Conservation (phyloP, 2,888 invertebrate species). For the Dicyrtomina minuta region DNA sequence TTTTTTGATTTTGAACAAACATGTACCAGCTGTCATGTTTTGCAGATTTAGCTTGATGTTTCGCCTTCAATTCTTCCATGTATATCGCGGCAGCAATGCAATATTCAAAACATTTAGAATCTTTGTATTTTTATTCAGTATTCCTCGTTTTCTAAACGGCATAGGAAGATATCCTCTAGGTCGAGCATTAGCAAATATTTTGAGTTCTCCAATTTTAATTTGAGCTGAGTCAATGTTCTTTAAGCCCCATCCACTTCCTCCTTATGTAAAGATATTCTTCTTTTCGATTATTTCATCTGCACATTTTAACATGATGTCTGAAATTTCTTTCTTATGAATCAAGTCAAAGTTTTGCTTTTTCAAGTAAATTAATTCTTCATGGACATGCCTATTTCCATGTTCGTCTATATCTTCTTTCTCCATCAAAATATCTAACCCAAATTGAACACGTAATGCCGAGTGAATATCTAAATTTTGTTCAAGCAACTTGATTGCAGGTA, state of each 20-base stretch:
- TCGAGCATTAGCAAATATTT: not conserved
- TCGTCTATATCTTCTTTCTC: too few species aligned
- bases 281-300: not conserved
- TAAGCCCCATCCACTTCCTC: not conserved
- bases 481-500: not conserved
- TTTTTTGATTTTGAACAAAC: too few species aligned
- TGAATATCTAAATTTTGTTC: too few species aligned
- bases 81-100: too few species aligned
- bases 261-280: not conserved
- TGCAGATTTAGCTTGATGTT: too few species aligned
- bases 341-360: slow-evolving; percentile 1
- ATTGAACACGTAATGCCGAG: too few species aligned
- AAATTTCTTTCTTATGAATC: too few species aligned
- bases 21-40: too few species aligned
- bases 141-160: not conserved
- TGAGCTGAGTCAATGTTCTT: too few species aligned
- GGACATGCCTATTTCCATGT: too few species aligned
- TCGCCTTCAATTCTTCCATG: too few species aligned
- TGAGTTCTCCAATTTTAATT: not conserved
- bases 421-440: not conserved
- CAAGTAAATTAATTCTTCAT: not conserved
- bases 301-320: not conserved
- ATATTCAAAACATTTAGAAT: not conserved
- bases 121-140: not conserved
- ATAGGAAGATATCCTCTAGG: too few species aligned